Conservation (phyloP, 2,888 invertebrate genomes). For the Capitulum mitella region DNA sequence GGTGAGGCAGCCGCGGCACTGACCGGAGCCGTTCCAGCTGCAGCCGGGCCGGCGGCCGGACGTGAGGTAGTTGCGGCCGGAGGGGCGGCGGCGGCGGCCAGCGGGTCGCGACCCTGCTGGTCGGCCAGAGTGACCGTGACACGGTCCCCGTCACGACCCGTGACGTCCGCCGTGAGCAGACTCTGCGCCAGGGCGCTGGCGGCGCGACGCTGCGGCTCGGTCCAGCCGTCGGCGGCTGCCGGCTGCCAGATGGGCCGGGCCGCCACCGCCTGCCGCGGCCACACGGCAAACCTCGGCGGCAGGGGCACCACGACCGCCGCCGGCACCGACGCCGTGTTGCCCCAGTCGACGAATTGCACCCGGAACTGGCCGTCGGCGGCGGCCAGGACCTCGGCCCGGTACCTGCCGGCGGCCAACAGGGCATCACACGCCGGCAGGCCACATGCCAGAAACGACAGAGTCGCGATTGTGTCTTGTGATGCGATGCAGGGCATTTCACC, state of each 20-base stretch:
- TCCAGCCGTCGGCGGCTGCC: not conserved
- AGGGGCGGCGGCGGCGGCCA: not conserved
- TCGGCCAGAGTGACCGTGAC: not conserved
- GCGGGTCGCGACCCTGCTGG: not conserved
- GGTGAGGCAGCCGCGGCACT: too few species aligned
- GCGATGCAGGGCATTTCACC: too few species aligned
- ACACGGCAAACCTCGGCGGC: not conserved
- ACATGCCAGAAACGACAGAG: too few species aligned
- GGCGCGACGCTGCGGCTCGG: not conserved
- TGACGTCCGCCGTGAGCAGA: not conserved
- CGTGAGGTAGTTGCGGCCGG: too few species aligned
- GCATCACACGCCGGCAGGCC: too few species aligned
- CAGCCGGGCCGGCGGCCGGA: not conserved
- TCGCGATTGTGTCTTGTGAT: too few species aligned
- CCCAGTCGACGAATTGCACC: conserved; percentile 1
- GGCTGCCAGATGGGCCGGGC: not conserved
- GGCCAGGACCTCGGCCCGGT: not conserved
- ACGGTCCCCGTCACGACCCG: not conserved
- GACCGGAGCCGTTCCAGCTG: not conserved
- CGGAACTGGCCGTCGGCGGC: not conserved
- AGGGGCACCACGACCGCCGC: not conserved
- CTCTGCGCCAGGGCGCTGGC: not conserved
- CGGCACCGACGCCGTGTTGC: not conserved
- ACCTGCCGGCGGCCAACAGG: too few species aligned
- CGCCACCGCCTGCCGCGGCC: conserved; percentile 2